Conservation (phyloP, 1,140 invertebrate genomes). For the Papilio xuthus region DNA sequence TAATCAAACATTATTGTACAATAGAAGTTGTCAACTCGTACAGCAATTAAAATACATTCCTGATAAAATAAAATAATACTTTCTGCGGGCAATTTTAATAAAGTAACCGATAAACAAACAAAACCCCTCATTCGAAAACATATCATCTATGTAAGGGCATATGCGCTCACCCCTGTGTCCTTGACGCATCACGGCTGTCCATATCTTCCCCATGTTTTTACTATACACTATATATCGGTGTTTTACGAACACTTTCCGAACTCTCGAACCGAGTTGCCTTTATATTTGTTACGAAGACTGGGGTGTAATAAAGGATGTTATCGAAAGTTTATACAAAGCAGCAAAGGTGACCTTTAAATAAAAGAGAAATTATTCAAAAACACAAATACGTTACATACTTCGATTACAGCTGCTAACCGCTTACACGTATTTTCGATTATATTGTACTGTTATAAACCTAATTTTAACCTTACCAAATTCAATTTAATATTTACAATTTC, state of each 20-base stretch:
- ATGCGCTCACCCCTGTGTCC: slow-evolving; percentile 57
- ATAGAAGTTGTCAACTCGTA: not conserved
- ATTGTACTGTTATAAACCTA: not conserved
- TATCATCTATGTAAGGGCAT: slow-evolving; percentile 48
- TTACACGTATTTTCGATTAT: not conserved
- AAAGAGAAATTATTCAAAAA: not conserved
- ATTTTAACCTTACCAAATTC: not conserved
- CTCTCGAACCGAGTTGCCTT: not conserved
- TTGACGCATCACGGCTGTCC: slow-evolving; percentile 44
- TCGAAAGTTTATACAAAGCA: not conserved
- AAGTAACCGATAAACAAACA: slow-evolving; percentile 31
- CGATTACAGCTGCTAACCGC: not conserved
- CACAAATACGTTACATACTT: not conserved
- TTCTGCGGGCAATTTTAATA: not conserved
- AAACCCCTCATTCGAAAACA: slow-evolving; percentile 56
- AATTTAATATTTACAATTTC: not conserved
- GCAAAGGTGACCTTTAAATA: not conserved
- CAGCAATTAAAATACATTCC: not conserved
- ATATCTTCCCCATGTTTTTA: slow-evolving; percentile 27
- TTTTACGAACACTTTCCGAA: slow-evolving; percentile 12
- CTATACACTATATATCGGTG: not conserved
- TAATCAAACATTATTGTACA: not conserved
- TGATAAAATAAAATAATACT: not conserved
- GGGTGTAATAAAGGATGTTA: not conserved
- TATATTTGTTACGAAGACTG: slow-evolving; percentile 6